These are phyloP conservation scores for Pollenia angustigena DNA, from an alignment of 2,888 invertebrate species.

Conservation along the genomic window DNA sequence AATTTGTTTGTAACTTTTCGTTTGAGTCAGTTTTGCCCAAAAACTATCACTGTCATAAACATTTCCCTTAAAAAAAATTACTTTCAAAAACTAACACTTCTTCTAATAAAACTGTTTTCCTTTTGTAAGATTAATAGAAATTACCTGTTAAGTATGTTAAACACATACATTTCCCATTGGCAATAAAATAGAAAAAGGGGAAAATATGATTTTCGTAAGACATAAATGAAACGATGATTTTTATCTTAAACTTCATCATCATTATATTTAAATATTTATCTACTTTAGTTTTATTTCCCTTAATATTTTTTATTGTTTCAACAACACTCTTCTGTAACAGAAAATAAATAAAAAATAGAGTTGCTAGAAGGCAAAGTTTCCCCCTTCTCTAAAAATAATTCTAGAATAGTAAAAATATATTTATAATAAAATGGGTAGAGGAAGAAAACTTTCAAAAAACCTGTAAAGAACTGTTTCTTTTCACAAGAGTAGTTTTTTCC, in stretches of 20 bases:
- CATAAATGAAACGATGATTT: conserved; percentile 7
- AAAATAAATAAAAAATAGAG: conserved; percentile 1
- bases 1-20: no score
- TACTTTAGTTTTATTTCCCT: conserved; percentile 44
- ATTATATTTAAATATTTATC: conserved; percentile 67
- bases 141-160: conserved; percentile 25
- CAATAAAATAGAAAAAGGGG: conserved; percentile 7
- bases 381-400: neutral
- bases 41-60: no score
- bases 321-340: conserved; percentile 1
- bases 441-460: neutral
- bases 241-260: conserved; percentile 17
- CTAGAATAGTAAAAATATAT: neutral
- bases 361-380: neutral
- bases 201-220: conserved; percentile 16
- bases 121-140: conserved; percentile 26
- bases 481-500: neutral
- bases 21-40: no score
- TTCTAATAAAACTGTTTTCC: neutral
- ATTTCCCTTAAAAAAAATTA: no score
- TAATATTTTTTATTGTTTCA: conserved; percentile 35
- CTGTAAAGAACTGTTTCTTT: neutral
- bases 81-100: no score
- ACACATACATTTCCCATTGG: neutral
- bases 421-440: neutral